Base-by-base conservation (phyloP, 2,888 invertebrate genomes). In the Ellobium chinense region DNA sequence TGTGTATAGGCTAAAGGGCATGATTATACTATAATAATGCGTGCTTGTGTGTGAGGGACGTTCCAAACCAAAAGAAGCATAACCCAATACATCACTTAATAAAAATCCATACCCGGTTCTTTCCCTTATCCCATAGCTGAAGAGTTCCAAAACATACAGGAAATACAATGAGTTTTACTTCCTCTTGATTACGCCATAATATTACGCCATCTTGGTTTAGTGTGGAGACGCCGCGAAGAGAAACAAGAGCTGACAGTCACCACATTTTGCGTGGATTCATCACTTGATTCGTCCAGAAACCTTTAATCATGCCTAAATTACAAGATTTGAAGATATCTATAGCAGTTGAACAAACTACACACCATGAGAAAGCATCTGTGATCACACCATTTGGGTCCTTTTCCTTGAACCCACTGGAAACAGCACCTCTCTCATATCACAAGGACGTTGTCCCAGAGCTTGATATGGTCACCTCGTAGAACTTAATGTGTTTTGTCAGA, bases 191-290 rank as follows among this genome's bases (percentile, higher is more conserved):
- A 62, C 78, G 62, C 78, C 39, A 24, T 39, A 39, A 46, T 68
- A 69, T 78, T 78, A 70, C 78, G 78, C 78, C 78, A 78, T 78
- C 70, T 78, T 78, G 78, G 29, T 78, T 29, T 60, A 68, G 54
- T 62, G 56, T 54, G 29, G 65, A 31, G 29, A 9, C 56, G 72
- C 7, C 37, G 37, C 54, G 31, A 73, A 65, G 34, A 65, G 39
- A 72, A 39, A 65, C 18, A 24, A 72, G 63, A 37, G n/a, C 36
- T 39, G 7, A 34, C 36, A 34, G 78, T n/a, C 37, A 31, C 60
- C 60, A 58, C 65, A n/a, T n/a, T 62, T 39, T 31, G 62, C 62
- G 78, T 78, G 69, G 70, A 70, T 36, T 70, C 36, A n/a, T 60
- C 34, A 14, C 21, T 68, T 65, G 27, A 29, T 46, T 68, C 37